Evolutionary conservation across 2,888 invertebrate genomes (phyloP).

Genomic region (Slavum lentiscoides): DNA sequence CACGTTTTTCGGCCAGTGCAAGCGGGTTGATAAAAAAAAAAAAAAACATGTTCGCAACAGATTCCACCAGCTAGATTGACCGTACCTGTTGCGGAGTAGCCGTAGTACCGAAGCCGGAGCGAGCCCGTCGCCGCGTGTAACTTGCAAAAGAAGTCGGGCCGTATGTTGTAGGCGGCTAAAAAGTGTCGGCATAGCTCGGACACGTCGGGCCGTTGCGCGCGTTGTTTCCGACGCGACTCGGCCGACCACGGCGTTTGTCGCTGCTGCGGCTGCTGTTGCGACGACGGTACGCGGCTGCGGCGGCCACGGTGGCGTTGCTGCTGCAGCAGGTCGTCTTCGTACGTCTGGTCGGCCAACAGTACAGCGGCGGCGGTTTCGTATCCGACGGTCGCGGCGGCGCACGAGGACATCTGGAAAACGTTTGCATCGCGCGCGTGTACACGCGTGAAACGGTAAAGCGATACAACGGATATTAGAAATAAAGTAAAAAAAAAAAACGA

Average conservation of each 20-base stretch:
- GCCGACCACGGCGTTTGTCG: slow-evolving; percentile 24
- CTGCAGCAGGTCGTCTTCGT: slow-evolving; percentile 68
- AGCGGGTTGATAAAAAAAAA: no score
- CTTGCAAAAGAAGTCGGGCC: slow-evolving; percentile 78
- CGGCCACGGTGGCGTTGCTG: slow-evolving; percentile 55
- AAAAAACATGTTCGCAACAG: no score
- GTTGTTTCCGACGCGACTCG: not conserved
- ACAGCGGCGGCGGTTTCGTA: slow-evolving; percentile 59
- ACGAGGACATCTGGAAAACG: slow-evolving; percentile 44
- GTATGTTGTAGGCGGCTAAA: slow-evolving; percentile 69
- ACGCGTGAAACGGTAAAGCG: not conserved
- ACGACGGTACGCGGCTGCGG: slow-evolving; percentile 56
- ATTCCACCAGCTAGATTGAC: no score
- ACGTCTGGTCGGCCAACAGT: slow-evolving; percentile 80
- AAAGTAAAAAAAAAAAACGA: not conserved
- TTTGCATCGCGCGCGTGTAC: not conserved
- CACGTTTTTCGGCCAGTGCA: no score
- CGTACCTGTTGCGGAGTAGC: not conserved
- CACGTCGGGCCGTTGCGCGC: slow-evolving; percentile 59
- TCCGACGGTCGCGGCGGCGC: slow-evolving; percentile 34
- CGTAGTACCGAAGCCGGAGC: not conserved
- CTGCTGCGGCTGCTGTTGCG: not conserved
- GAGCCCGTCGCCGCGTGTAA: slow-evolving; percentile 63
- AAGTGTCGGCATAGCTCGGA: slow-evolving; percentile 68
- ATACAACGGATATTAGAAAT: not conserved